Evolutionary conservation across 2,888 invertebrate genomes (phyloP).

Genomic region (Amblyjoppa proteus): DNA sequence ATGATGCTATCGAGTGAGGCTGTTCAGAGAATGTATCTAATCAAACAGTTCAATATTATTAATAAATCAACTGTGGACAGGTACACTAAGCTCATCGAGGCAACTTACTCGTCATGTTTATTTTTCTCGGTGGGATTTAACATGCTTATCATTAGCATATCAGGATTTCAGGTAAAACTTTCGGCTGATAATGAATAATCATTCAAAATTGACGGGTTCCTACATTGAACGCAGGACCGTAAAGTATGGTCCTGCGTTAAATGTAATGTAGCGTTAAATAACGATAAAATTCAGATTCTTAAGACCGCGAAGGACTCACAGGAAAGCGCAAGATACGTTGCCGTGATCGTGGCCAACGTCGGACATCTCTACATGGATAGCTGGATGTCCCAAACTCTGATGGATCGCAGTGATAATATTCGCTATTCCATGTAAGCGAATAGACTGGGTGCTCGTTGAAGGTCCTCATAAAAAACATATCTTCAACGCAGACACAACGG

Average conservation of each 20-base stretch:
- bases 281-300: neutral
- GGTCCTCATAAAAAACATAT: neutral
- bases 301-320: neutral
- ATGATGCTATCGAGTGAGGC: conserved; percentile 42
- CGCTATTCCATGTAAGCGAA: conserved; percentile 15
- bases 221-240: too few relatives aligned
- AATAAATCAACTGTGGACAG: neutral
- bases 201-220: neutral
- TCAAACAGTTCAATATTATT: neutral
- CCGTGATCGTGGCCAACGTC: neutral
- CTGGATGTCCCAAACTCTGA: neutral
- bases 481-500: conserved; percentile 9
- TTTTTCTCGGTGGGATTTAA: neutral
- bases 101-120: conserved; percentile 1
- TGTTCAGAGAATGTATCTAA: neutral
- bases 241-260: too few relatives aligned
- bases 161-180: neutral
- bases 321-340: neutral
- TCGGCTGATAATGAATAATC: neutral
- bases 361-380: neutral
- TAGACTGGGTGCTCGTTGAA: too few relatives aligned
- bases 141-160: neutral
- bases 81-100: neutral
- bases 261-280: neutral
- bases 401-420: conserved; percentile 6